Percentiles rank a stretch among this genome's conserved stretches.
Evolutionary conservation across 2,888 invertebrate species (phyloP).

Genomic region (Metopia argyrocephala): DNA sequence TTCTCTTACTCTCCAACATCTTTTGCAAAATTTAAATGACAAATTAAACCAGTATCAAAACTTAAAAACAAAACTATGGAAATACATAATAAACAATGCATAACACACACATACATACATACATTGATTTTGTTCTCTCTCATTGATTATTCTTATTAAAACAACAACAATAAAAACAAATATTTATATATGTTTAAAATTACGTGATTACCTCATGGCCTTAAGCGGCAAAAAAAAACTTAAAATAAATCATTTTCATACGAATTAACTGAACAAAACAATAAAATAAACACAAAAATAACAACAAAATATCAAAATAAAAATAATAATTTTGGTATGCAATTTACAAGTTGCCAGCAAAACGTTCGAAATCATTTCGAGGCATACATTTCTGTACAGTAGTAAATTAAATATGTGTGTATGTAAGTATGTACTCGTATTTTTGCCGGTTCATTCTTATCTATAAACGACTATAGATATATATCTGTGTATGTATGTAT

Average conservation of each 20-base stretch:
- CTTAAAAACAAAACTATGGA: constrained; percentile 25
- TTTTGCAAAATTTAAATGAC: constrained; percentile 46
- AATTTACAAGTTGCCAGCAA: neutral
- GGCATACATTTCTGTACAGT: neutral
- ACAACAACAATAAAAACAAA: constrained; percentile 39
- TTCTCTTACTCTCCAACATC: neutral
- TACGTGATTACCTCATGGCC: constrained; percentile 75
- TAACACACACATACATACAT: too few relatives aligned
- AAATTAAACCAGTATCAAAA: constrained; percentile 38
- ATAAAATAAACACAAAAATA: neutral
- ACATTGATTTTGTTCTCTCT: constrained; percentile 27
- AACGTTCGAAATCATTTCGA: too few relatives aligned
- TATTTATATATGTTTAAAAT: constrained; percentile 72
- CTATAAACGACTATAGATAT: neutral
- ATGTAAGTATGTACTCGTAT: too few relatives aligned
- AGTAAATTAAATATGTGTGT: neutral
- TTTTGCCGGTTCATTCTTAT: neutral
- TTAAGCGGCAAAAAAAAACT: constrained; percentile 42
- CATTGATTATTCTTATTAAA: constrained; percentile 1
- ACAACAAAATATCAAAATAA: neutral
- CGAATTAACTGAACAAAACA: constrained; percentile 31
- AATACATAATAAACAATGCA: neutral
- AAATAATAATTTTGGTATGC: neutral
- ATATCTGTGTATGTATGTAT: neutral
- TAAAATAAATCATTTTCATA: constrained; percentile 14